A percentile compares a stretch with the other conserved stretches of the same genome.
phyloP scores from a whole-genome alignment of 2,113 vertebrate genomes.

The Charina bottae region DNA sequence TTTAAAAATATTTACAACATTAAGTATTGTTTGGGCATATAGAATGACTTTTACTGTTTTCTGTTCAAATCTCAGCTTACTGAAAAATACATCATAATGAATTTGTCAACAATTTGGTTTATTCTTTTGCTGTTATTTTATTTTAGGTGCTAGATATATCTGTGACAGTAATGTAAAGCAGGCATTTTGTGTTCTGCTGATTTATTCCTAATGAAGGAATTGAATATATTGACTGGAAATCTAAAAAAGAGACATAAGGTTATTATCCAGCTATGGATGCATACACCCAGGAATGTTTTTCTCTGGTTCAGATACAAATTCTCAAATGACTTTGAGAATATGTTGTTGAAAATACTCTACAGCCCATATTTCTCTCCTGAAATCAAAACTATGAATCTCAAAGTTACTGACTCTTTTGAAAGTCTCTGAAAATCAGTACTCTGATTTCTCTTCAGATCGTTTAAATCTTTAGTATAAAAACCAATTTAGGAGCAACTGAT shows the following conservation, averaged over 20 bases:
- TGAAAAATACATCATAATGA: background rate
- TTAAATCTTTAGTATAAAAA: too few species aligned
- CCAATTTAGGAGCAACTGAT: background rate
- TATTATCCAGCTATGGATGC: background rate
- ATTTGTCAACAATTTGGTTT: background rate
- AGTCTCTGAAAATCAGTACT: background rate
- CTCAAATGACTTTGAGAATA: background rate
- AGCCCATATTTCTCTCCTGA: background rate
- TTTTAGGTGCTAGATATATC: background rate
- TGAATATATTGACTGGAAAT: background rate
- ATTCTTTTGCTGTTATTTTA: background rate
- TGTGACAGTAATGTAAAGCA: background rate
- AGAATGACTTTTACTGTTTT: background rate
- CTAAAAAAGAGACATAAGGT: background rate
- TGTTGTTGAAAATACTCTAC: too few species aligned
- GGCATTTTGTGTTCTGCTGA: background rate
- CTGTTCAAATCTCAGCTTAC: background rate
- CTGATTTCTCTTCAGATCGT: too few species aligned
- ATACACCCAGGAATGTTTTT: background rate
- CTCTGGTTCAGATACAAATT: too few species aligned
- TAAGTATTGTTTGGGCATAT: background rate
- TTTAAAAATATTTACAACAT: background rate
- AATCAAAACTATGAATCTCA: background rate
- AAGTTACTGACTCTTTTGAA: background rate
- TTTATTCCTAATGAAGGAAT: background rate